Evolutionary conservation across 2,113 vertebrate species (phyloP).

Genomic region (Gallinago jamesoni): DNA sequence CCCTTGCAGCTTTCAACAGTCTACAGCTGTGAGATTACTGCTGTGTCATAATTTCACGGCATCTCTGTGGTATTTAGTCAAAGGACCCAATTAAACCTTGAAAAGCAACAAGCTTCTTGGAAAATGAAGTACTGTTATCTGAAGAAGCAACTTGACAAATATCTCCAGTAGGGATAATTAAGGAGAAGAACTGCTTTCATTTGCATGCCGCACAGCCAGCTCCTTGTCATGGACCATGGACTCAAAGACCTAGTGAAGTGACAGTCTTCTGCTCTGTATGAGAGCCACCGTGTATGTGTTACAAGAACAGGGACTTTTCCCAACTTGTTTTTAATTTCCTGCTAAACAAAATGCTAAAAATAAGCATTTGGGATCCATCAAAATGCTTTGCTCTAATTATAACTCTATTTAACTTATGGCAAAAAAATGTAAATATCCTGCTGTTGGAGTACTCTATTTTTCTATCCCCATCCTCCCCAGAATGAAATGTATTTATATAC

Average conservation of each 20-base stretch:
- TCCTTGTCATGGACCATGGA: not conserved
- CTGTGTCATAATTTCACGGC: not conserved
- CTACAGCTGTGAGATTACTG: not conserved
- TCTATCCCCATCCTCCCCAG: not conserved
- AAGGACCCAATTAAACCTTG: not conserved
- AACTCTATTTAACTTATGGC: not conserved
- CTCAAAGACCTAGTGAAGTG: not conserved
- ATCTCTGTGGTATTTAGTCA: not conserved
- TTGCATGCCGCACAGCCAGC: not conserved
- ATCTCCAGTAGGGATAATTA: not conserved
- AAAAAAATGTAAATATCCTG: not conserved
- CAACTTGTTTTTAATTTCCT: slow-evolving; percentile 35
- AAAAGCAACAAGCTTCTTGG: not conserved
- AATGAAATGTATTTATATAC: not conserved
- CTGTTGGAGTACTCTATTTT: not conserved
- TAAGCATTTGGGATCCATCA: slow-evolving; percentile 14
- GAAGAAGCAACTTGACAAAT: not conserved
- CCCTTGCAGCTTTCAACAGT: not conserved
- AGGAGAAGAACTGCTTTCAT: not conserved
- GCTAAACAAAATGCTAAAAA: slow-evolving; percentile 22
- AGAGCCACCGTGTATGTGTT: not conserved
- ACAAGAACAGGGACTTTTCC: not conserved
- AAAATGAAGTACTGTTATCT: not conserved
- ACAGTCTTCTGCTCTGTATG: not conserved
- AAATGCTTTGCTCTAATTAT: not conserved